Conservation (phyloP, 2,113 vertebrate genomes). For the Leucopsar rothschildi region DNA sequence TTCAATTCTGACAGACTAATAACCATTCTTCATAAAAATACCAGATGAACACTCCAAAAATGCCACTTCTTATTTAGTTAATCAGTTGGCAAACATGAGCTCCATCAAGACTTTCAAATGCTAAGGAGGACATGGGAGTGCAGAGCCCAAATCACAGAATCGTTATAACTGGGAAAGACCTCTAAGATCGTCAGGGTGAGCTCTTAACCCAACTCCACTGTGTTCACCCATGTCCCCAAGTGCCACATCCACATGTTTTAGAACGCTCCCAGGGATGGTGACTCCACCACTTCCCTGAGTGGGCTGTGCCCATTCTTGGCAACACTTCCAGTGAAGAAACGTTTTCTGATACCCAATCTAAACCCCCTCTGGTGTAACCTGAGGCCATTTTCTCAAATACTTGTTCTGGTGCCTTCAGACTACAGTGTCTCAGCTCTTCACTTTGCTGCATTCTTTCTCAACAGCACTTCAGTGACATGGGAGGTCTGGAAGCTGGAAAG, state of each 20-base stretch:
- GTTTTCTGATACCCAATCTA: background rate
- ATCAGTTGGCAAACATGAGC: background rate
- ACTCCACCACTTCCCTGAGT: background rate
- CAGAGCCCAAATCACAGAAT: background rate
- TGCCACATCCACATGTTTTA: background rate
- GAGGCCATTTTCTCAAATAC: background rate
- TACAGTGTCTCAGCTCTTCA: rapidly evolving
- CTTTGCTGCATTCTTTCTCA: background rate
- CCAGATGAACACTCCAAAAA: background rate
- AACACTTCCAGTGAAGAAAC: background rate
- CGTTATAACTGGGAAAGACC: background rate
- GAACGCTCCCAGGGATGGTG: background rate
- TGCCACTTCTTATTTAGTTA: background rate
- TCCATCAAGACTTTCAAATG: background rate
- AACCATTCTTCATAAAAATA: background rate
- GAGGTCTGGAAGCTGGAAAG: background rate
- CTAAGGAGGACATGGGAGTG: background rate
- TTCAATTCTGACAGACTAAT: background rate
- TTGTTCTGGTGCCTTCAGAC: background rate
- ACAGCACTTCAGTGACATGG: rapidly evolving
- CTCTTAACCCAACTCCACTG: background rate
- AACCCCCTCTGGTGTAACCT: background rate
- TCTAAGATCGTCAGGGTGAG: background rate
- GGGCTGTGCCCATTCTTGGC: background rate
- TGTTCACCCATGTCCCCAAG: background rate